phyloP scores from a whole-genome alignment of 2,888 invertebrate species.

The Polylopha cassiicola region DNA sequence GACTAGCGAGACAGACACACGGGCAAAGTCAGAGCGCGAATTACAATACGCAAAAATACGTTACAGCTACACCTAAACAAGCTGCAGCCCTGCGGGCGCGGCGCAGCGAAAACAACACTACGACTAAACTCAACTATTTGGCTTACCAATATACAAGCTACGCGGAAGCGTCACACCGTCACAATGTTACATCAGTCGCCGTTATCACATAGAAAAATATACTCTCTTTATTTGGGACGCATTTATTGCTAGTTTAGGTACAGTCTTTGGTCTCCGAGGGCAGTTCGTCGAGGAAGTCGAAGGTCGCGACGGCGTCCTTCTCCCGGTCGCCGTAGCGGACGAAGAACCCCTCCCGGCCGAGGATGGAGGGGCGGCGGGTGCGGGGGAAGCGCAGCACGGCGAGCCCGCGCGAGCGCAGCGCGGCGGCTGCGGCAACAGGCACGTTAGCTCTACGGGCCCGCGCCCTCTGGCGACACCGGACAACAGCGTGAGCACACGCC shows the following conservation, averaged over 20 bases:
- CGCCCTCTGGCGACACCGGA: slow-evolving; percentile 51
- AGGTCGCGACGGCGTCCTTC: slow-evolving; percentile 85
- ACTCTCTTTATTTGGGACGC: slow-evolving; percentile 53
- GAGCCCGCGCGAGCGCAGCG: slow-evolving; percentile 75
- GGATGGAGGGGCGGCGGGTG: slow-evolving; percentile 81
- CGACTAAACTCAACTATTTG: slow-evolving; percentile 52
- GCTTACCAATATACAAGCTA: slow-evolving; percentile 46
- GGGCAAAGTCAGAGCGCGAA: slow-evolving; percentile 16
- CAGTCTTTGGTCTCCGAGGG: slow-evolving; percentile 69
- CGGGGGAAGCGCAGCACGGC: slow-evolving; percentile 73
- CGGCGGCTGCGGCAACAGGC: slow-evolving; percentile 75
- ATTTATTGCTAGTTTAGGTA: slow-evolving; percentile 59
- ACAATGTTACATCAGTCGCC: slow-evolving; percentile 15
- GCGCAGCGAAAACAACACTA: slow-evolving; percentile 50
- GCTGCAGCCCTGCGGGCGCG: slow-evolving; percentile 62
- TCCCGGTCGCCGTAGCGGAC: slow-evolving; percentile 87
- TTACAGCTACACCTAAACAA: slow-evolving; percentile 37
- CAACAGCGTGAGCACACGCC: slow-evolving; percentile 47
- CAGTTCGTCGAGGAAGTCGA: slow-evolving; percentile 87
- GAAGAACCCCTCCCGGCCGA: slow-evolving; percentile 86
- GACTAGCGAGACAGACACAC: neutral
- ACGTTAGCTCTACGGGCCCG: slow-evolving; percentile 47
- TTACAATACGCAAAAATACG: slow-evolving; percentile 18
- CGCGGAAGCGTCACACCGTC: slow-evolving; percentile 47
- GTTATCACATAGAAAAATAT: slow-evolving; percentile 64